Evolutionary conservation across 1,140 invertebrate genomes (phyloP), one percentile per base, ranked within the genome.

Genomic region (Megalopta genalis): DNA sequence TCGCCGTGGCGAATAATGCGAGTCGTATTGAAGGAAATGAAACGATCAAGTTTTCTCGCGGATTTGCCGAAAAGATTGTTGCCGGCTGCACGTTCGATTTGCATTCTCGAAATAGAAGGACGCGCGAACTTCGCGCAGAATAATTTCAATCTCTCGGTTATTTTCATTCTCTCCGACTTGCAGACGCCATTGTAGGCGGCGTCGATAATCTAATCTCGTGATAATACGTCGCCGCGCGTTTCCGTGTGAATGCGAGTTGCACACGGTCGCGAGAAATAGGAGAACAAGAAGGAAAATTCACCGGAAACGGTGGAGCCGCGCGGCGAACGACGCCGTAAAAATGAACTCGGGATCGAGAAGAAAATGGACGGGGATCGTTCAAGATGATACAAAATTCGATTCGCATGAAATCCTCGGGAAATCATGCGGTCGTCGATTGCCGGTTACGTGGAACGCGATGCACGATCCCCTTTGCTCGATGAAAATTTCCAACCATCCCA

Each of bases 191-290:
- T 87, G 82, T 84, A 74, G 66, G 85, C 63, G 57, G 49, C 39
- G 59, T 37, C 71, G 88, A 89, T 87, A 91, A 91, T 90, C 89
- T 90, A 90, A 91, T 91, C 90, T 90, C 25, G 81, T 74, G 88
- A 89, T 90, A 88, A 69, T 70, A 68, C 62, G 42, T 79, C 23
- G 23, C 14, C 27, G 49, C 54, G 6, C 42, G 52, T 57, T 46
- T 49, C 16, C 49, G 14, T 67, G 77, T 63, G 75, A 14, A 23
- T 62, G 75, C 80, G 57, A 62, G 63, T 80, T 63, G 64, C 63
- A 49, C 54, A 57, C 27, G 27, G 16, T 16, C 42, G 10, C 18
- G 57, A 39, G 23, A 49, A 74, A 65, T 16, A 27, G 8, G 57
- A 18, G 21, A 63, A 57, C 9, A 25, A 63, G 39, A 68, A 25